phyloP scores from a whole-genome alignment of 2,888 invertebrate genomes.

The Julus scandinavius region DNA sequence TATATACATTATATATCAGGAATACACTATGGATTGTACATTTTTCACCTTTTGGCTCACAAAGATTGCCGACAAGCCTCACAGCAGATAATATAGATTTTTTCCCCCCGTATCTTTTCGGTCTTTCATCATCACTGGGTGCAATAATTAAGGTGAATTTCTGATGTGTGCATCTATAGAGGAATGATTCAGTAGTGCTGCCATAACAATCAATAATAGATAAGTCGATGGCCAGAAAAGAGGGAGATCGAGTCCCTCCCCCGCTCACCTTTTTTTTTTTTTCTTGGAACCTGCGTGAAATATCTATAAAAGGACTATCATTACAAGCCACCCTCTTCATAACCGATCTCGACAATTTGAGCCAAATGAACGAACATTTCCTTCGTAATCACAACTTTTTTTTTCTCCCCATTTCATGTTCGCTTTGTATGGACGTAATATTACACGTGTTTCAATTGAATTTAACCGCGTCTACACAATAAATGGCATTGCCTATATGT shows the following conservation, averaged over 20 bases:
- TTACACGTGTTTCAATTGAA: conserved; percentile 28
- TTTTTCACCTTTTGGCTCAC: no score
- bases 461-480: conserved; percentile 27
- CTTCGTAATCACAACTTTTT: background rate
- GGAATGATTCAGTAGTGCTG: background rate
- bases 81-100: background rate
- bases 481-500: background rate
- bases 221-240: conserved; percentile 18
- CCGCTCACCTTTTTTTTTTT: background rate
- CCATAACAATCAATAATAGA: conserved; percentile 30
- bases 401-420: background rate
- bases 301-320: conserved; percentile 29
- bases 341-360: conserved; percentile 22
- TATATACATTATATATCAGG: no score
- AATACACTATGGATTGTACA: no score
- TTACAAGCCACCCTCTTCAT: background rate
- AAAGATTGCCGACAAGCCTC: no score
- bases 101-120: background rate
- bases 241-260: background rate
- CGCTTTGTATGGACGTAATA: background rate
- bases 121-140: background rate
- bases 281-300: background rate
- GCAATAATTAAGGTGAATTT: conserved; percentile 15
- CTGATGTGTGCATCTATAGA: background rate
- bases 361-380: conserved; percentile 5